phyloP scores from a whole-genome alignment of 92 coral and sea anemone genomes.

The Micromussa lordhowensis region DNA sequence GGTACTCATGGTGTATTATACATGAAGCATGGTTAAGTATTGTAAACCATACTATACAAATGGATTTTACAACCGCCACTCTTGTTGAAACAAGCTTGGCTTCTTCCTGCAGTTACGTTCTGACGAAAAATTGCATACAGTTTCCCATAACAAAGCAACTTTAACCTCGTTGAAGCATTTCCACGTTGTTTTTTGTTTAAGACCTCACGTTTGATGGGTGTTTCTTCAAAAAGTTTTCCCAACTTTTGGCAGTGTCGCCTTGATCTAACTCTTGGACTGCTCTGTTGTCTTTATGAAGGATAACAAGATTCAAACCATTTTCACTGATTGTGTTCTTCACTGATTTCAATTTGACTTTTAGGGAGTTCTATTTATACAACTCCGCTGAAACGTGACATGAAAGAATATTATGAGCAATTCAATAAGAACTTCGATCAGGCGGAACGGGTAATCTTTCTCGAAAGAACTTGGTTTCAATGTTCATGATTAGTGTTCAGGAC shows the following conservation, averaged over 20 bases:
- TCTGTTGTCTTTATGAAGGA: neutral
- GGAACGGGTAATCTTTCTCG: neutral
- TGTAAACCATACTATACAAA: no score
- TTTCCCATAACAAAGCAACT: neutral
- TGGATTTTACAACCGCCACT: no score
- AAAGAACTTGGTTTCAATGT: neutral
- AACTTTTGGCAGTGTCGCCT: neutral
- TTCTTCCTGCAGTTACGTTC: no score
- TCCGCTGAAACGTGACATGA: constrained; percentile 13
- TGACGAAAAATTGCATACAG: no score
- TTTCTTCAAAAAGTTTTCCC: no score
- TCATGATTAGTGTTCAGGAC: neutral
- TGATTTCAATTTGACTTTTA: neutral
- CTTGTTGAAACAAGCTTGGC: no score
- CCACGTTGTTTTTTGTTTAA: neutral
- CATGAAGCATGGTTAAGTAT: no score
- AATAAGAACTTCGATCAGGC: neutral
- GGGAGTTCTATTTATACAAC: neutral
- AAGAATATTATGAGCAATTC: neutral
- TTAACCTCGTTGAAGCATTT: neutral
- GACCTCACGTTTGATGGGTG: neutral
- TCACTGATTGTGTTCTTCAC: no score
- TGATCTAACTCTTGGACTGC: neutral
- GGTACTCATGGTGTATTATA: no score
- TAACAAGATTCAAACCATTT: neutral